Base-by-base conservation (phyloP, 2,797 vertebrate genomes). In the Ataeniobius toweri region DNA sequence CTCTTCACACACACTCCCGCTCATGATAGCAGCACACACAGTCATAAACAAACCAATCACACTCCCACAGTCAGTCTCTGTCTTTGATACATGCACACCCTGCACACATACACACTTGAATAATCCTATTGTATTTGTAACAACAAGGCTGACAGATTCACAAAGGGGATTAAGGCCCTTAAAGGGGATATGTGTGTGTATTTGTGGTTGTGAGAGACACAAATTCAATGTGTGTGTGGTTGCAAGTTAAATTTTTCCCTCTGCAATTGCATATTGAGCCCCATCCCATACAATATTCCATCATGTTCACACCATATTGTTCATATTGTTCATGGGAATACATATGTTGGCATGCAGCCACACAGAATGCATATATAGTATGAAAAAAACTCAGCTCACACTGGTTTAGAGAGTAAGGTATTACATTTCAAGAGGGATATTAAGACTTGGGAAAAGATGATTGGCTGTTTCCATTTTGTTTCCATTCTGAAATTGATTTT, bases 41-140 rank as follows among this genome's bases (percentile, higher is more conserved):
- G 68, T 72, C 41, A 70, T n/a, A 74, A 70, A 53, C 74, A 84
- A 80, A 36, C 59, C 73, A 81, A 61, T 63, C 68, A 56, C 67
- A 63, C 39, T 74, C 67, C 13, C 41, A 31, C 41, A 69, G 73
- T 74, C 50, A 28, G 48, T 80, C 65, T 63, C 65, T 79, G 22
- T n/a, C 13, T 72, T 16, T 39, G 14, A 51, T 50, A 72, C 26
- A 68, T 28, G n/a, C 50, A 71, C 58, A 79, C 67, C 7, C 22
- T 50, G 74, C 28, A 77, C 44, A 73, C 22, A 79, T 1, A 75
- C 51, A 80, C 74, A 65, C n/a, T 51, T 0, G 28, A 50, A 90
- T 87, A 89, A 89, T 88, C 88, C 86, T 81, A 83, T 89, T 90
- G 86, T 90, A 79, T 88, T 85, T 75, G 59, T 74, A 89, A 89